These are phyloP conservation scores for Odontothrips loti DNA, from an alignment of 2,888 invertebrate genomes.

Conservation along the genomic window DNA sequence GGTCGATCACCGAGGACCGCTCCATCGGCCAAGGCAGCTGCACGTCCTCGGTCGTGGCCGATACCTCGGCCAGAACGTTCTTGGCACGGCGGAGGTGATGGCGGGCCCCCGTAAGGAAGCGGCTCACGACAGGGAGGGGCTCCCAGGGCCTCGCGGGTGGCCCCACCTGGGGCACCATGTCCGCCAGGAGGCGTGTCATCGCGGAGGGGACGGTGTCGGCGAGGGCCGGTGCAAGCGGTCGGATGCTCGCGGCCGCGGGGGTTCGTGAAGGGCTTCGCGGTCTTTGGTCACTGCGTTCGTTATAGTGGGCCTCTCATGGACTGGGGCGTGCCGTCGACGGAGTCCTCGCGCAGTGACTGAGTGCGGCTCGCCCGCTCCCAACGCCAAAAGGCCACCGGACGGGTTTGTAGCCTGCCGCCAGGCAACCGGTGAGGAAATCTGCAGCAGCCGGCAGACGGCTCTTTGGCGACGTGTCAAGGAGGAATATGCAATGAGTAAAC, in stretches of 20 bases:
- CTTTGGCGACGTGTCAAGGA: background rate
- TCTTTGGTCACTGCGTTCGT: background rate
- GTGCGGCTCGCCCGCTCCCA: background rate
- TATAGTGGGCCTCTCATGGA: no score
- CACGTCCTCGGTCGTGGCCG: background rate
- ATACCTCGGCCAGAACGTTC: background rate
- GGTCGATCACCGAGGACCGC: background rate
- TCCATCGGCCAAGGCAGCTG: background rate
- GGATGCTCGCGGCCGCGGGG: no score
- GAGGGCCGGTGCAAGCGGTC: background rate
- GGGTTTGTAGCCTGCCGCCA: no score
- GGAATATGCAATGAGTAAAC: background rate
- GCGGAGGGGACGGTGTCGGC: background rate
- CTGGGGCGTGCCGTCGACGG: background rate
- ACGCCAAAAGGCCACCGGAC: background rate
- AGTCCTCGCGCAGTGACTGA: no score
- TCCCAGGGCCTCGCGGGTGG: background rate
- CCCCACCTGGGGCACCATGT: background rate
- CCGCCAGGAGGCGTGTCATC: background rate
- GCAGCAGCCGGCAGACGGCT: no score
- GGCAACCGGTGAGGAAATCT: no score
- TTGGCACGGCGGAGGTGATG: constrained; percentile 4
- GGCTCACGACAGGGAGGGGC: constrained; percentile 13
- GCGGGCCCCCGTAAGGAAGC: background rate
- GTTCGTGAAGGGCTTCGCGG: background rate